Conservation (phyloP, 2,797 vertebrate species). For the Syncerus caffer region DNA sequence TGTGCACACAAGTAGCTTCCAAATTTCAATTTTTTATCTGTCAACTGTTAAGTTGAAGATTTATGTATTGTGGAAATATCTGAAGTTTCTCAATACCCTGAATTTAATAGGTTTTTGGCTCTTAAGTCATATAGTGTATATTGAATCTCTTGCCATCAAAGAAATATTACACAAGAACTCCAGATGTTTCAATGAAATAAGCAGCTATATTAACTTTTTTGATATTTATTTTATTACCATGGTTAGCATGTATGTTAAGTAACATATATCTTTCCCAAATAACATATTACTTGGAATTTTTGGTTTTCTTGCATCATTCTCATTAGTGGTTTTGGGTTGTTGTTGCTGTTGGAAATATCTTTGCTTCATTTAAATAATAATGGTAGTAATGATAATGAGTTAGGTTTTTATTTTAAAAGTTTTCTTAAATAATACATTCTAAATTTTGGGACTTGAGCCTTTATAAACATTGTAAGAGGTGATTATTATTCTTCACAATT, state of each 20-base stretch:
- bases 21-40: background rate
- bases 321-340: background rate
- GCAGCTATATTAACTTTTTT: background rate
- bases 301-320: background rate
- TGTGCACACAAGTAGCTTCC: background rate
- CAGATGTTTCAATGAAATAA: background rate
- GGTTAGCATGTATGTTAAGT: background rate
- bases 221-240: background rate
- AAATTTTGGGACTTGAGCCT: conserved; percentile 17
- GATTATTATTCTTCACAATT: background rate
- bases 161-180: background rate
- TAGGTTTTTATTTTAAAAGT: conserved; percentile 1
- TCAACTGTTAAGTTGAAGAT: background rate
- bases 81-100: background rate
- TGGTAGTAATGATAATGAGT: background rate
- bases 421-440: background rate
- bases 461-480: background rate
- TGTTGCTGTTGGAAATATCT: background rate
- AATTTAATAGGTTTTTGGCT: background rate
- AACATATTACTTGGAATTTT: background rate
- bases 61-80: background rate
- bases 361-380: conserved; percentile 48
- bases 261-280: background rate
- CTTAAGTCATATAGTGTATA: background rate
- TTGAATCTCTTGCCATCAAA: background rate